Base-by-base conservation (phyloP, 1,140 invertebrate species). In the Anoplolepis gracilipes region DNA sequence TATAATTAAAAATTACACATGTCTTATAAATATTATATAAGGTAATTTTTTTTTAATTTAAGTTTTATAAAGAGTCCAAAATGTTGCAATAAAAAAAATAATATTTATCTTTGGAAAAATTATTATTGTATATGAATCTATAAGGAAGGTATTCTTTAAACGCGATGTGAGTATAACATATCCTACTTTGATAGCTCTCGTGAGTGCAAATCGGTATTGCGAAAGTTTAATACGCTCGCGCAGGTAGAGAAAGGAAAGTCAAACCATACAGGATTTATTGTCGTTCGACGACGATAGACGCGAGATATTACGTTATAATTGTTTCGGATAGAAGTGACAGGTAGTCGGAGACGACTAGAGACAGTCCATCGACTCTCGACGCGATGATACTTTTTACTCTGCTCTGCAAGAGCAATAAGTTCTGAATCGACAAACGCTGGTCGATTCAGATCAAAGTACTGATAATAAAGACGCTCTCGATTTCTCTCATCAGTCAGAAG, bases 291-390 rank as follows among this genome's bases (percentile, higher is more conserved):
- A 55, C 39, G 67, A 53, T 86, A 30, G 65, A 59, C 11, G 30
- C 49, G 67, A 19, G 46, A 86, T 86, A 86, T 87, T 86, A 79
- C 75, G 36, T 19, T 55, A 65, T 86, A 65, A 87, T 86, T 87
- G 75, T 86, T 87, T 86, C 65, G 65, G 73, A 53, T 72, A 33
- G n/a, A 57, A 64, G 57, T 55, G 67, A 75, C 33, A 2, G n/a
- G 46, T 36, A 67, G 13, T n/a, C n/a, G n/a, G n/a, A n/a, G n/a
- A n/a, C n/a, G n/a, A 70, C 62, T 70, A 62, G 62, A 62, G 55
- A n/a, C n/a, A n/a, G 33, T 61, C 65, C 46, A n/a, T n/a, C 42
- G 84, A 11, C 28, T 42, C 36, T 70, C 36, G 30, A 33, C 69
- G n/a, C n/a, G n/a, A 36, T 2, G 19, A 19, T 61, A 42, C 11